Base-by-base conservation (phyloP, 2,113 vertebrate genomes). In the Scytalopus superciliaris region DNA sequence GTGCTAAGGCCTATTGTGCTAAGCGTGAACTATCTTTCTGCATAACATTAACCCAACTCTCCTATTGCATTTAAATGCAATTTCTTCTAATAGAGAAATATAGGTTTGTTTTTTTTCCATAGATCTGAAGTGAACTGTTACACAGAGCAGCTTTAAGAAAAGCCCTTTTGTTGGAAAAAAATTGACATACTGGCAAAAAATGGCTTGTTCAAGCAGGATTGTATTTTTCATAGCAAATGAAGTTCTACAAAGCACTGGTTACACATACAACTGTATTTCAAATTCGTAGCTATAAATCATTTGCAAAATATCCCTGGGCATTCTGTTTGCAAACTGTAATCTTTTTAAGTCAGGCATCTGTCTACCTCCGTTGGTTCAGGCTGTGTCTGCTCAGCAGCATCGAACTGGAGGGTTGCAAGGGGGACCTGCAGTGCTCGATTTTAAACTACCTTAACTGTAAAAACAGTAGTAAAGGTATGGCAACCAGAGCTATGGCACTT, bases 1-100 rank as follows among this genome's bases (percentile, higher is more conserved):
- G 89, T 97, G 91, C 84, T 96, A 50, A 94, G 64, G 87, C 77
- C 91, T 96, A 39, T 97, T 98, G 96, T 97, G 77, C 93, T 96
- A 93, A 96, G 93, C 92, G 89, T 96, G 87, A 93, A 69, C 94
- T 98, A 68, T 93, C 94, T 97, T 97, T 98, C 91, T 97, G 97
- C 95, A 87, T 97, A 95, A 72, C 40, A 88, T 97, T 96, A 95
- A 94, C 86, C 60, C 62, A 89, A 93, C 84, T 96, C 84, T 96
- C 87, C 93, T 96, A 56, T 93, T 91, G 79, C 73, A 91, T 96
- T 93, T 94, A 97, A 95, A 79, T 93, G 64, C 91, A 90, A 55
- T 95, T 96, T 96, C 62, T 82, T 87, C 66, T 84, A 76, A 77
- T 78, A 90, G 59, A 37, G 79, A 96, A 97, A 95, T 87, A 84